Percentiles rank a stretch among this genome's conserved stretches.
phyloP scores from a whole-genome alignment of 1,140 invertebrate species.

The Trichogramma pretiosum region DNA sequence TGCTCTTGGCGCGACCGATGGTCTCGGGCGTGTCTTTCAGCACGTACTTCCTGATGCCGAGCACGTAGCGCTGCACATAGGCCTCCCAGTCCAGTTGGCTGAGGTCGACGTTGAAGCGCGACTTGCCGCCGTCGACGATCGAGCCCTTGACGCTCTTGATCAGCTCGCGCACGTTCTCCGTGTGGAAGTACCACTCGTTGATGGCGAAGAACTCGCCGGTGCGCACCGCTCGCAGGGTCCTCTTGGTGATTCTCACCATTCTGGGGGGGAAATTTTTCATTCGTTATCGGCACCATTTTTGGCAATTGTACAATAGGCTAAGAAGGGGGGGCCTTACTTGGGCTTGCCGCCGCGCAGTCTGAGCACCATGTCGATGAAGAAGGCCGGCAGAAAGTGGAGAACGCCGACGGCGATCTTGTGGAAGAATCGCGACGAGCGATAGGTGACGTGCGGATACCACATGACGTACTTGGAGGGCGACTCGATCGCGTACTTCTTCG shows the following conservation, averaged over 20 bases:
- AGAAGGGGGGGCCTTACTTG: constrained; percentile 51
- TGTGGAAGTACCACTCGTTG: constrained; percentile 78
- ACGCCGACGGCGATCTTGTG: constrained; percentile 63
- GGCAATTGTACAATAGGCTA: no score
- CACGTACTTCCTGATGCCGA: constrained; percentile 70
- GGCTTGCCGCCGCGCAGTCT: constrained; percentile 65
- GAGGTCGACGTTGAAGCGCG: constrained; percentile 54
- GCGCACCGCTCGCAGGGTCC: constrained; percentile 66
- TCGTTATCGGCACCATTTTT: no score
- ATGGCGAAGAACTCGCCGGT: constrained; percentile 81
- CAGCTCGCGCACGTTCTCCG: constrained; percentile 63
- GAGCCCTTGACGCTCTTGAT: constrained; percentile 48
- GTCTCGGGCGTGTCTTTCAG: constrained; percentile 65
- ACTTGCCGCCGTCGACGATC: constrained; percentile 44
- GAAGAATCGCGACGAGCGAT: constrained; percentile 61
- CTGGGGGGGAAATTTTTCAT: constrained; percentile 43
- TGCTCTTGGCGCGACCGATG: constrained; percentile 53
- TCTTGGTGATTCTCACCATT: constrained; percentile 74
- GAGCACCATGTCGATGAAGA: constrained; percentile 64
- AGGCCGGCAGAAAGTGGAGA: constrained; percentile 71
- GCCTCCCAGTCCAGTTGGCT: constrained; percentile 54
- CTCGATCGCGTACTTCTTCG: constrained; percentile 59
- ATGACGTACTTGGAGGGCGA: constrained; percentile 75
- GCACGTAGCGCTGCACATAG: constrained; percentile 64
- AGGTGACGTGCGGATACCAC: constrained; percentile 77